Percentiles rank a stretch among this genome's conserved stretches.
Conservation (phyloP, 2,113 vertebrate genomes). For the Poeciliopsis prolifica region DNA sequence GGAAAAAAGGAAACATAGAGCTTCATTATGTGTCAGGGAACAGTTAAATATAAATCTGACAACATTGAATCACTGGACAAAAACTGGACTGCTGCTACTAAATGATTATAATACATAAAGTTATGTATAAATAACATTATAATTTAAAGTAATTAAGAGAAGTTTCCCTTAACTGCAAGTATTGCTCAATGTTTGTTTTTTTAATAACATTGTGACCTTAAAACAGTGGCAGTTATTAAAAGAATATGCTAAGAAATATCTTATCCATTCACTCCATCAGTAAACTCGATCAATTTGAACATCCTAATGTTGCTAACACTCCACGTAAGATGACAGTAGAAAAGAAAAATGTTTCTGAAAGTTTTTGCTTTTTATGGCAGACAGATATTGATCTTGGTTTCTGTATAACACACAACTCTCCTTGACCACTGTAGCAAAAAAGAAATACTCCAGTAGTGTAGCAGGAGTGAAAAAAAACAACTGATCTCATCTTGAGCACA, state of each 20-base stretch:
- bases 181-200: too few species aligned
- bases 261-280: neutral
- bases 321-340: rapidly evolving
- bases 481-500: conserved; percentile 21
- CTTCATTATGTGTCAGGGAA: neutral
- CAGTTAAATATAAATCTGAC: neutral
- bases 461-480: conserved; percentile 3
- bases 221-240: too few species aligned
- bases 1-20: conserved; percentile 49
- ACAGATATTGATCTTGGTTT: conserved; percentile 45
- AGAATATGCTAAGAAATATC: neutral
- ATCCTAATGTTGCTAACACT: neutral
- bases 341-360: neutral
- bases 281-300: neutral
- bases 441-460: neutral
- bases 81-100: neutral
- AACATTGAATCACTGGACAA: neutral
- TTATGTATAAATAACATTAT: neutral
- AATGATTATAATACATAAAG: neutral
- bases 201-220: too few species aligned
- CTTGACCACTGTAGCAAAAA: conserved; percentile 8
- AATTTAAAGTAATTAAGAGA: too few species aligned
- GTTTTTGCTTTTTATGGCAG: conserved; percentile 10
- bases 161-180: too few species aligned
- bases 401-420: conserved; percentile 26